Evolutionary conservation across 2,113 vertebrate species (phyloP), one percentile per base, ranked within the genome.

Genomic region (Glaucidium brasilianum): DNA sequence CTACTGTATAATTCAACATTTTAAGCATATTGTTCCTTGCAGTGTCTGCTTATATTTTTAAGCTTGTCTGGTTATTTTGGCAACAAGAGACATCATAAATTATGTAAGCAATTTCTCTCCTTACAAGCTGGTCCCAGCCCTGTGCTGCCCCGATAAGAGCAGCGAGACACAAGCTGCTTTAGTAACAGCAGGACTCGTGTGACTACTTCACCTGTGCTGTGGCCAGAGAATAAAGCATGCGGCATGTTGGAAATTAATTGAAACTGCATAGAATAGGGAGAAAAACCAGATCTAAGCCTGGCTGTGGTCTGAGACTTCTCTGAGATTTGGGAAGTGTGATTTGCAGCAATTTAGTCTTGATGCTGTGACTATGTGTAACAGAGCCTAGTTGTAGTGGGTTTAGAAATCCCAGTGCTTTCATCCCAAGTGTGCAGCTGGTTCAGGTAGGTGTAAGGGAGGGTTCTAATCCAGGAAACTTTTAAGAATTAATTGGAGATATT

Each of bases 41-140:
- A 8, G 27, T 13, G 26, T 22, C 67, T 73, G 72, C 34, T 94
- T 75, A 32, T 76, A 74, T 95, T 88, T 94, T 95, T 50, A 72
- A 72, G 62, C 35, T 80, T 91, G 25, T 55, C 67, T 67, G 52
- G 89, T 85, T 85, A 37, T 93, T 92, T 92, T 62, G 75, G 82
- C 79, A 82, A 94, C 62, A 88, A 45, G 59, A 29, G 50, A 14
- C 29, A 55, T 74, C n/a, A 80, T 88, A 69, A 94, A 91, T 91
- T 85, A 82, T 76, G 67, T 64, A 85, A 79, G 82, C 67, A 75
- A 53, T 74, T 96, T 37, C 63, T 91, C 37, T 79, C 50, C 27
- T n/a, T 63, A 72, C 55, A 76, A 91, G 72, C 64, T 60, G 68
- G 8, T 76, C 39, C 90, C 72, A 83, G 67, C 76, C 90, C 81